These are phyloP conservation scores for Mesaphorura yosii DNA, from an alignment of 1,140 invertebrate genomes.

Conservation along the genomic window DNA sequence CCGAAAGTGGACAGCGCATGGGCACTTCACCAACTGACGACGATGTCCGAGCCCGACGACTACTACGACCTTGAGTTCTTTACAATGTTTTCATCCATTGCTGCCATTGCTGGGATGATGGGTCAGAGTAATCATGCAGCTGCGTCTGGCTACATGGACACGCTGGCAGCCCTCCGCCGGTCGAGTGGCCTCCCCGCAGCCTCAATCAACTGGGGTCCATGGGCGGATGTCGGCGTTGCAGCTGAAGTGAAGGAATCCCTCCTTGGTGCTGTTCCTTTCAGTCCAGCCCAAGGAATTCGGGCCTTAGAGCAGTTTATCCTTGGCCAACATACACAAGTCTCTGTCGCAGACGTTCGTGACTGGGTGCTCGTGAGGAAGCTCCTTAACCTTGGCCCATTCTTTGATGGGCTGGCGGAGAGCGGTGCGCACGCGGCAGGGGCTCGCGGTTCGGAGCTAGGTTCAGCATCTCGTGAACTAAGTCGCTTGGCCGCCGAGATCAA, in stretches of 20 bases:
- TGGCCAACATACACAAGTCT: background rate
- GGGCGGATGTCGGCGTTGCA: background rate
- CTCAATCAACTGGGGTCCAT: conserved; percentile 13
- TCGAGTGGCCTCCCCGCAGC: conserved; percentile 7
- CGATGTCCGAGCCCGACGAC: background rate
- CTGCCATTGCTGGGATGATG: background rate
- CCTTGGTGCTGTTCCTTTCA: background rate
- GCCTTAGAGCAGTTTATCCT: background rate
- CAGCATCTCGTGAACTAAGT: too few relatives aligned
- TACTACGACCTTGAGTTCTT: conserved; percentile 10
- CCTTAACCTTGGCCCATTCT: background rate
- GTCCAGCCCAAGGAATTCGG: background rate
- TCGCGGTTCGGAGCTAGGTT: too few relatives aligned
- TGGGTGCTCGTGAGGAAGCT: background rate
- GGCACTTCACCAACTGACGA: conserved; percentile 15
- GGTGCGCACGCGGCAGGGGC: too few relatives aligned
- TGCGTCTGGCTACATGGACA: conserved; percentile 8
- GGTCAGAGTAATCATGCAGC: conserved; percentile 13
- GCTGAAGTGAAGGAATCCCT: background rate
- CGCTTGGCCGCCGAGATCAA: too few relatives aligned
- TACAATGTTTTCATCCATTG: conserved; percentile 4
- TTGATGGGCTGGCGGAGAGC: too few relatives aligned
- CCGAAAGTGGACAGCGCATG: conserved; percentile 16
- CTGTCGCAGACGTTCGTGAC: background rate
- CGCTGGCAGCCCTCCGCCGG: background rate